Evolutionary conservation across 2,113 vertebrate species (phyloP).

Genomic region (Gymnarchus niloticus): DNA sequence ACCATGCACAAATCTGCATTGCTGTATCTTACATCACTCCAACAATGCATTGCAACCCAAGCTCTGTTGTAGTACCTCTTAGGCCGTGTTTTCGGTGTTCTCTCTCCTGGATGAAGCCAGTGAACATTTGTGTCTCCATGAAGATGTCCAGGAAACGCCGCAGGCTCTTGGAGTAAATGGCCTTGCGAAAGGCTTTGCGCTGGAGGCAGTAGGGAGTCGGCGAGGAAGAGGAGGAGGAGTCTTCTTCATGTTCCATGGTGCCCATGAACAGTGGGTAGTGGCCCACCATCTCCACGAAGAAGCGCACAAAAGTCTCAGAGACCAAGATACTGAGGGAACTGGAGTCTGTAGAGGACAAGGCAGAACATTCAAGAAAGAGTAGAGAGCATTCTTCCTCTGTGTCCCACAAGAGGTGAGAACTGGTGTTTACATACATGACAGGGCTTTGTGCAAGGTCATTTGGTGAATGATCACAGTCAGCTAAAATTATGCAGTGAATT

Average conservation of each 20-base stretch:
- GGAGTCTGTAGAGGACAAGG: constrained; percentile 47
- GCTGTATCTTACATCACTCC: not conserved
- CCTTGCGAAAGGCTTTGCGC: constrained; percentile 84
- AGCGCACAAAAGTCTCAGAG: constrained; percentile 83
- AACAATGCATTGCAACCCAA: not conserved
- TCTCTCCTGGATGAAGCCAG: constrained; percentile 86
- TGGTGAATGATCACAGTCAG: not conserved
- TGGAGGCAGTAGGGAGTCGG: constrained; percentile 60
- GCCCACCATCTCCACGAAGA: constrained; percentile 77
- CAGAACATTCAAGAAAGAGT: not conserved
- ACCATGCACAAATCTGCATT: not conserved
- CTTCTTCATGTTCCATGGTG: constrained; percentile 68
- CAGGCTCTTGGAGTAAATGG: constrained; percentile 84
- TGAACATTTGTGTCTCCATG: constrained; percentile 94
- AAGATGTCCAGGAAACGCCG: constrained; percentile 89
- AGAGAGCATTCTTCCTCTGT: not conserved
- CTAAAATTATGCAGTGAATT: not conserved
- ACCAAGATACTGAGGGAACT: constrained; percentile 71
- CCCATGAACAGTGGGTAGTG: constrained; percentile 82
- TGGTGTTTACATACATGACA: no score
- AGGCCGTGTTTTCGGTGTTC: constrained; percentile 78
- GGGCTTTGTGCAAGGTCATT: not conserved
- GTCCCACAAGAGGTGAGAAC: not conserved
- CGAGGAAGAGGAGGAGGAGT: constrained; percentile 52
- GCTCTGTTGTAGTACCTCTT: constrained; percentile 62